phyloP scores from a whole-genome alignment of 2,888 invertebrate genomes.

The Sceliomorpha sp. region DNA sequence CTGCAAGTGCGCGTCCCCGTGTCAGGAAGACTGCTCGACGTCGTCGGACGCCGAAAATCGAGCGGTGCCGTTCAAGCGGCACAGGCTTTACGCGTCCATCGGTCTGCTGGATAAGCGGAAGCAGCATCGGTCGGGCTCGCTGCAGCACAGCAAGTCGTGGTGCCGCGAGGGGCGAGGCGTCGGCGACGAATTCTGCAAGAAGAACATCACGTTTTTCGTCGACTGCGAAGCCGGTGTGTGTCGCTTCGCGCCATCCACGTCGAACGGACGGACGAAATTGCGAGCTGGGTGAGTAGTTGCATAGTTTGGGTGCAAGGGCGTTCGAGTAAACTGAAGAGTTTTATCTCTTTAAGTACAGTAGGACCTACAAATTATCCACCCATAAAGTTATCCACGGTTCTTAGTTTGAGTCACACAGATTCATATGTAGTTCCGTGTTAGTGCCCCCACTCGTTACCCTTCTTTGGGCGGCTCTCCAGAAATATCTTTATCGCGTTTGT shows the following conservation, averaged over 20 bases:
- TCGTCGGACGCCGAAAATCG: slow-evolving; percentile 24
- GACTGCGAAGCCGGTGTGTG: slow-evolving; percentile 45
- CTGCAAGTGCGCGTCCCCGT: too few relatives aligned
- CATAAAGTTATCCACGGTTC: too few relatives aligned
- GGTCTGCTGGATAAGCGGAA: slow-evolving; percentile 35
- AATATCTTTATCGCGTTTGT: too few relatives aligned
- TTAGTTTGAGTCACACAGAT: too few relatives aligned
- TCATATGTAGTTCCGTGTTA: too few relatives aligned
- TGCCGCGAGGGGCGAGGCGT: slow-evolving; percentile 42
- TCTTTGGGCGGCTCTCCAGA: too few relatives aligned
- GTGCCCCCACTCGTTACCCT: too few relatives aligned
- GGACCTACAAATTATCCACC: too few relatives aligned
- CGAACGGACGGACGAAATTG: slow-evolving; percentile 49
- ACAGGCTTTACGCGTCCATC: slow-evolving; percentile 53
- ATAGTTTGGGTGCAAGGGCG: too few relatives aligned
- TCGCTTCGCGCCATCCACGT: slow-evolving; percentile 59
- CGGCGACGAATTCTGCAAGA: slow-evolving; percentile 9
- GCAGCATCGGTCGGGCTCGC: slow-evolving; percentile 6
- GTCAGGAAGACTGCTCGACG: slow-evolving; percentile 4
- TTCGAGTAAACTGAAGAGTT: too few relatives aligned
- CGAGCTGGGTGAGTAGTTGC: slow-evolving; percentile 40
- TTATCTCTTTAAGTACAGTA: too few relatives aligned
- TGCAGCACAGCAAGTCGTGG: slow-evolving; percentile 57
- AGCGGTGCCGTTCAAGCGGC: slow-evolving; percentile 46
- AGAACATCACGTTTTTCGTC: slow-evolving; percentile 32